A percentile compares a stretch with the other conserved stretches of the same genome.
These are phyloP conservation scores for Drosophila nr. fundita DNA, from an alignment of 2,888 invertebrate species.

Conservation along the genomic window DNA sequence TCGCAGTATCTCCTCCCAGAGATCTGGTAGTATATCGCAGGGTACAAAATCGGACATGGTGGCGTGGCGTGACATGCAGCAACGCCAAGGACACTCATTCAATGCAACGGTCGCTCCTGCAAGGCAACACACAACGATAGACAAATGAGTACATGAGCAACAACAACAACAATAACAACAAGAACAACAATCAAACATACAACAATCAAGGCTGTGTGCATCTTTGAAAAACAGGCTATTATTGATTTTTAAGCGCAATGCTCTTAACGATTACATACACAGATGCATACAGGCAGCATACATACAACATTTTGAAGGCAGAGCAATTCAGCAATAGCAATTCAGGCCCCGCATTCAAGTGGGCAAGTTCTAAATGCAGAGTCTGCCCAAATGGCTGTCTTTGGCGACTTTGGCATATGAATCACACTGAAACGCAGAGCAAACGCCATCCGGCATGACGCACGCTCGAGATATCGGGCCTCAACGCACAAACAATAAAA, in stretches of 20 bases:
- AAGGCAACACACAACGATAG: constrained; percentile 18
- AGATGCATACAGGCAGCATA: constrained; percentile 7
- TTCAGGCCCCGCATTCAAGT: constrained; percentile 30
- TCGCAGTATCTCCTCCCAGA: constrained; percentile 91
- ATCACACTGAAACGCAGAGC: constrained; percentile 27
- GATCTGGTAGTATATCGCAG: constrained; percentile 85
- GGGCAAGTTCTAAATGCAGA: constrained; percentile 35
- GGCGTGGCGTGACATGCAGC: constrained; percentile 62
- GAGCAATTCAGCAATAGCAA: constrained; percentile 36
- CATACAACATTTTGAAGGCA: constrained; percentile 4
- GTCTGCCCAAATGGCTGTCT: constrained; percentile 35
- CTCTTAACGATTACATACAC: constrained; percentile 37
- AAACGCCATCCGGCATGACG: constrained; percentile 46
- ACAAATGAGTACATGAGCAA: constrained; percentile 3
- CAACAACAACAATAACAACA: not conserved
- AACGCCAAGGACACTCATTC: constrained; percentile 73
- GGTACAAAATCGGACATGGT: constrained; percentile 85
- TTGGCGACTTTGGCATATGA: constrained; percentile 31
- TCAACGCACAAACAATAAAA: not conserved
- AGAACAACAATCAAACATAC: constrained; percentile 10
- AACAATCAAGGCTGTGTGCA: constrained; percentile 47
- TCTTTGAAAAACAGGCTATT: constrained; percentile 37
- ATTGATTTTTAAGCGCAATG: constrained; percentile 53
- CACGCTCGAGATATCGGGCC: constrained; percentile 43
- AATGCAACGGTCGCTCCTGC: constrained; percentile 66